Base-by-base conservation (phyloP, 1,140 invertebrate species). In the Ips nitidus region DNA sequence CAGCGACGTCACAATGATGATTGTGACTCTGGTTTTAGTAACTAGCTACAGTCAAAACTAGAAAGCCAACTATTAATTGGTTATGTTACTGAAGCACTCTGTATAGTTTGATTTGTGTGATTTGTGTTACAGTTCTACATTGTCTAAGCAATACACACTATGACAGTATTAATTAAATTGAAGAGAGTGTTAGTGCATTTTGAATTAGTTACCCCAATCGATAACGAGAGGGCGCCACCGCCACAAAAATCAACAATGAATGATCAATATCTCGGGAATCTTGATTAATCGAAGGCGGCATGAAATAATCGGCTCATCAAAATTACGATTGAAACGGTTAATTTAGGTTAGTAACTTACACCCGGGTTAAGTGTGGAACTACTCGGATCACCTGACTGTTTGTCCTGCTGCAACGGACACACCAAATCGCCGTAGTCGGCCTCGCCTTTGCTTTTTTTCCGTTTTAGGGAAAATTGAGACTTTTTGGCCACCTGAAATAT, bases 381-480 rank as follows among this genome's bases (percentile, higher is more conserved):
- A 74, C 82, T 81, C 70, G 78, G 71, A 80, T 86, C 85, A 89
- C 88, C 88, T 89, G 88, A 87, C 63, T 70, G 69, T 81, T 75
- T 75, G 40, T 84, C 81, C 76, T 85, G 81, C 80, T 88, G 87
- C 79, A 94, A 81, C 6, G 94, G 94, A 76, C 94, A 97, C 52
- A 97, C 90, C 70, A 94, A 86, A 76, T 94, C 93, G 38, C 91
- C 90, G 76, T 90, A 89, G 73, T 95, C 93, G 2, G 89, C 81
- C 74, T 95, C 93, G 60, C 87, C 89, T 79, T 91, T 91, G 73
- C 89, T 91, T 80, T 94, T 94, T 78, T 93, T 93, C 47, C 92
- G 86, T 77, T 94, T 95, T 73, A 96, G 80, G 1, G 94, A 92
- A 81, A 96, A 97, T 80, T 95, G 92, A 55, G 90, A 90, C 81